phyloP scores from a whole-genome alignment of 2,113 vertebrate genomes.

The Pseudorhombus dupliciocellatus region DNA sequence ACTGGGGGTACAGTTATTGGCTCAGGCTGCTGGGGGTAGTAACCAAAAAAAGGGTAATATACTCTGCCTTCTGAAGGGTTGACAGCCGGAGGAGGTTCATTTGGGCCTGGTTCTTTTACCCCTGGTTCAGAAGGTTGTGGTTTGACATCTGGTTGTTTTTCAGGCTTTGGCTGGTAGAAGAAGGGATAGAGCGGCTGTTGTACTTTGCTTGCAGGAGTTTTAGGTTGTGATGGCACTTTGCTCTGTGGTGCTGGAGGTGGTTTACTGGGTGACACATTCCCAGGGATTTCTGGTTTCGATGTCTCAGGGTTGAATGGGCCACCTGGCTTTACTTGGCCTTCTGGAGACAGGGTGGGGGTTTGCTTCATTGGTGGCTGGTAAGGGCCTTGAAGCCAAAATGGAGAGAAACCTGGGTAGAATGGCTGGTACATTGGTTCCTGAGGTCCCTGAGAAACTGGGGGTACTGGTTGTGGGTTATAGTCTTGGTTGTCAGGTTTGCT shows the following conservation, averaged over 20 bases:
- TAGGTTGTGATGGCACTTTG: neutral
- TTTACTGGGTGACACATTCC: neutral
- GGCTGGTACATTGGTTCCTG: neutral
- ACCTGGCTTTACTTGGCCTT: neutral
- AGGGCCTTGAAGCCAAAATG: neutral
- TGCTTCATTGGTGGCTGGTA: neutral
- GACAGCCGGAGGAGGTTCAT: neutral
- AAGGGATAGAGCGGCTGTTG: neutral
- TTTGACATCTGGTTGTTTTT: neutral
- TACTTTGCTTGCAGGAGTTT: neutral
- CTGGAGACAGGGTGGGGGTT: neutral
- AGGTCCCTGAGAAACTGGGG: neutral
- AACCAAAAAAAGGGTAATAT: neutral
- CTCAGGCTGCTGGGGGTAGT: slow-evolving; percentile 16
- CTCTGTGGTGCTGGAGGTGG: neutral
- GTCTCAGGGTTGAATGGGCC: neutral
- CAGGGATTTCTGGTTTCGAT: neutral
- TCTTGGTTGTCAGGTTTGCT: neutral
- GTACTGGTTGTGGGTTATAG: neutral
- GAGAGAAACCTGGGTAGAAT: neutral
- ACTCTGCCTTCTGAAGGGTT: neutral
- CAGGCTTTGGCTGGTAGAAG: neutral
- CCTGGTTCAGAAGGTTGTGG: neutral
- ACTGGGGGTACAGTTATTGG: neutral
- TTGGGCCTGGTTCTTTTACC: neutral